Evolutionary conservation across 2,113 vertebrate genomes (phyloP), one percentile per base, ranked within the genome.

Genomic region (Clarias macrocephalus): DNA sequence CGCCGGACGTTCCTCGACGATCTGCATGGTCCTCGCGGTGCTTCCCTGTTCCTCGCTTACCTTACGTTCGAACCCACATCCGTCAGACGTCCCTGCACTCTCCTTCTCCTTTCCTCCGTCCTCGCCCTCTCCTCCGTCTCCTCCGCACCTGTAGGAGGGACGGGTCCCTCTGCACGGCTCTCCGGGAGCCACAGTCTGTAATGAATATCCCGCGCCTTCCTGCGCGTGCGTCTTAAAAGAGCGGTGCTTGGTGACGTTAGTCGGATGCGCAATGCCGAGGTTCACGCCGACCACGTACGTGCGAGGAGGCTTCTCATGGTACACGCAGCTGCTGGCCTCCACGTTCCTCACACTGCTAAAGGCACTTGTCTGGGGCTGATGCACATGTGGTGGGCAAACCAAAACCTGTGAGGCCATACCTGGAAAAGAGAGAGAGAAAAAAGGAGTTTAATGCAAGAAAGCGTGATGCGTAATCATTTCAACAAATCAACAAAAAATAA

Each of bases 391-490:
- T 97, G 98, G 97, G 94, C 96, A 97, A 92, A 98, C 95, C 96
- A 97, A 97, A 94, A 99, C 97, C 96, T 99, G 96, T 97, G 97
- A 98, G 97, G 97, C 98, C 98, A 99, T 99, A 96, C 98, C 98
- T 99, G 88, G 0, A 59, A 77, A 89, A 75, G 16, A 59, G 13
- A 76, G 83, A 30, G 1, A 90, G 12, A 86, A 37, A 85, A 12
- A 81, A 37, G 42, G 10, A 80, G 23, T 16, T 80, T 80, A 81
- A 23, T 4, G 11, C 30, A 2, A 18, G 8, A 80, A 12, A 80
- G 10, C 10, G 23, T 54, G 23, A 52, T 6, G 37, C 9, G 2
- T 8, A 18, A 63, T 63, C 48, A 48, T 23, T 30, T 16, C 30
- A 76, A 76, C 25, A 72, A 42, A 66, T 8, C 48, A 30, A 5